These are phyloP conservation scores for Dryobotodes eremita DNA, from an alignment of 2,888 invertebrate genomes.

Conservation along the genomic window DNA sequence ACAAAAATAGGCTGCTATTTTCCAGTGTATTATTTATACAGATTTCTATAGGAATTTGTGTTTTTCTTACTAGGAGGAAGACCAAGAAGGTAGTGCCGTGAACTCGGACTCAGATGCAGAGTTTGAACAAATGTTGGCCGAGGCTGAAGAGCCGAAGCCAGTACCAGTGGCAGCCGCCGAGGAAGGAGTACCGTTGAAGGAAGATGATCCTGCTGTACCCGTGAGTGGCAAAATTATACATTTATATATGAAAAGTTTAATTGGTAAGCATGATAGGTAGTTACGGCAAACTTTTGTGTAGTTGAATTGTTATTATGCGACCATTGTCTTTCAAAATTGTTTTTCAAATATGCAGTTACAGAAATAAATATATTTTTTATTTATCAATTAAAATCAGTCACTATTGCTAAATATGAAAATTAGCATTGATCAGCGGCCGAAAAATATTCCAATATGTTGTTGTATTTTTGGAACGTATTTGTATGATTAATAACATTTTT, in stretches of 20 bases:
- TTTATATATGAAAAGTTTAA: not conserved
- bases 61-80: constrained; percentile 92
- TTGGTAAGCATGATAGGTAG: not conserved
- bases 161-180: constrained; percentile 72
- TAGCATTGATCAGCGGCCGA: not conserved
- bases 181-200: constrained; percentile 78
- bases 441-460: not conserved
- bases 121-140: constrained; percentile 99
- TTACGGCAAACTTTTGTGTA: not conserved
- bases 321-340: not conserved
- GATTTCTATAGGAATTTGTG: constrained; percentile 35
- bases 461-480: not conserved
- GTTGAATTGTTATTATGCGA: not conserved
- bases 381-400: not conserved
- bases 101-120: constrained; percentile 99
- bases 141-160: constrained; percentile 94
- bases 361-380: not conserved
- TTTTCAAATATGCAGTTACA: not conserved
- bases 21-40: not conserved
- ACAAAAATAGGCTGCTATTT: not conserved
- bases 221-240: constrained; percentile 64
- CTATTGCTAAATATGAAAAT: not conserved
- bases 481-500: not conserved
- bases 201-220: constrained; percentile 81
- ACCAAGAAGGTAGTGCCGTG: constrained; percentile 94